Percentiles rank a stretch among this genome's conserved stretches.
These are phyloP conservation scores for Platalea minor DNA, from an alignment of 2,797 vertebrate species.

Conservation along the genomic window DNA sequence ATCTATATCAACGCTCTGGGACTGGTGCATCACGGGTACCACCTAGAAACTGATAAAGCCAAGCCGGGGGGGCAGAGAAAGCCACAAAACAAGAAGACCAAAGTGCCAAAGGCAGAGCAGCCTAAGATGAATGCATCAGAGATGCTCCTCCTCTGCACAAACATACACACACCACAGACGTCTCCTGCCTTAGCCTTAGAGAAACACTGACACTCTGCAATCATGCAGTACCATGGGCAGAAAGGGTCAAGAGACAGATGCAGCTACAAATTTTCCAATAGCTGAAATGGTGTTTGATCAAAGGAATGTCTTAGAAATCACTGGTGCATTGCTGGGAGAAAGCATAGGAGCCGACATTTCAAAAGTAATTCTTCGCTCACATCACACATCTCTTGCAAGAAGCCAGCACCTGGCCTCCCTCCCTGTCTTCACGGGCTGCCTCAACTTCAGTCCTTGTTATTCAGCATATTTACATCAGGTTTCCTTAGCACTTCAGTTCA, in stretches of 20 bases:
- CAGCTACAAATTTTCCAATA: background rate
- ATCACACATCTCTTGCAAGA: background rate
- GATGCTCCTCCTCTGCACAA: background rate
- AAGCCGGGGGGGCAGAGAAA: background rate
- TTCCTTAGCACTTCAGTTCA: conserved; percentile 5
- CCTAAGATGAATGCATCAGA: background rate
- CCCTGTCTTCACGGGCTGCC: background rate
- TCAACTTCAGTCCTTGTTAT: background rate
- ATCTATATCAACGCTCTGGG: background rate
- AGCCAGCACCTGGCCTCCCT: background rate
- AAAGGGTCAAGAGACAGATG: background rate
- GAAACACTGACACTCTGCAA: background rate
- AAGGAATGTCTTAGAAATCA: background rate
- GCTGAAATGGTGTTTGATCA: background rate
- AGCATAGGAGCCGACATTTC: background rate
- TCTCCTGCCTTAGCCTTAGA: background rate
- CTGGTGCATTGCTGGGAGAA: background rate
- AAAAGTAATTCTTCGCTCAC: background rate
- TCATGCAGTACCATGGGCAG: background rate
- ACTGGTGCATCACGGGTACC: background rate
- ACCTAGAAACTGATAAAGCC: background rate
- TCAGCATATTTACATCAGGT: background rate
- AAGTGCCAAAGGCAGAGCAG: background rate
- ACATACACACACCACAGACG: background rate
- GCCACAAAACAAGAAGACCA: background rate